These are phyloP conservation scores for Platorchestia sp. DNA, from an alignment of 1,140 invertebrate genomes.

Conservation along the genomic window DNA sequence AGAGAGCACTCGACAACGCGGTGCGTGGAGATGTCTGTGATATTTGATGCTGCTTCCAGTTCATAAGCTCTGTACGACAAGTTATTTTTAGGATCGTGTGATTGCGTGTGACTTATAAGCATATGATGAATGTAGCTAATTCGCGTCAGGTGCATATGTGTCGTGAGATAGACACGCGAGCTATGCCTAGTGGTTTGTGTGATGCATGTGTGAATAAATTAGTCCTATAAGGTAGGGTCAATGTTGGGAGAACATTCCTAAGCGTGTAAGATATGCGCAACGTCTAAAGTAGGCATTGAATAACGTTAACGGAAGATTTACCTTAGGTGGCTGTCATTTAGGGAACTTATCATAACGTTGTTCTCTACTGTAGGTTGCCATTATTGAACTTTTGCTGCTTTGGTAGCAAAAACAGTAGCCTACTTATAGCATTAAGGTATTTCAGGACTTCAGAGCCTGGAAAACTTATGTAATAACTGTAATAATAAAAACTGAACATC, in stretches of 20 bases:
- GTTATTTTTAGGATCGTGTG: not conserved
- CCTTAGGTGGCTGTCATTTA: not conserved
- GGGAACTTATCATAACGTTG: not conserved
- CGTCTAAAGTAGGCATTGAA: not conserved
- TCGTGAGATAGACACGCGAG: not conserved
- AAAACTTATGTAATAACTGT: constrained; percentile 10
- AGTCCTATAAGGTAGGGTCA: not conserved
- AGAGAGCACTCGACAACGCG: not conserved
- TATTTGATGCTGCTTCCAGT: constrained; percentile 45
- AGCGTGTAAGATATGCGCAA: not conserved
- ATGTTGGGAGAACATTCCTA: constrained; percentile 23
- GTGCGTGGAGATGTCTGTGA: constrained; percentile 37
- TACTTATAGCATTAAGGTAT: not conserved
- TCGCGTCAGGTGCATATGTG: not conserved
- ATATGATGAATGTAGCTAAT: not conserved
- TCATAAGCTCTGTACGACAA: not conserved
- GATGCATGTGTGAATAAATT: not conserved
- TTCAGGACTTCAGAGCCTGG: not conserved
- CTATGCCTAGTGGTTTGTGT: not conserved
- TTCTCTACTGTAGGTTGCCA: constrained; percentile 6
- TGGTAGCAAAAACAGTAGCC: not conserved
- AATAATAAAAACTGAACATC: not conserved
- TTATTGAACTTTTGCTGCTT: not conserved
- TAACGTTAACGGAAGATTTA: not conserved
- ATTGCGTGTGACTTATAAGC: not conserved